These are phyloP conservation scores for Dromius quadrimaculatus DNA, from an alignment of 2,888 invertebrate genomes.

Conservation along the genomic window DNA sequence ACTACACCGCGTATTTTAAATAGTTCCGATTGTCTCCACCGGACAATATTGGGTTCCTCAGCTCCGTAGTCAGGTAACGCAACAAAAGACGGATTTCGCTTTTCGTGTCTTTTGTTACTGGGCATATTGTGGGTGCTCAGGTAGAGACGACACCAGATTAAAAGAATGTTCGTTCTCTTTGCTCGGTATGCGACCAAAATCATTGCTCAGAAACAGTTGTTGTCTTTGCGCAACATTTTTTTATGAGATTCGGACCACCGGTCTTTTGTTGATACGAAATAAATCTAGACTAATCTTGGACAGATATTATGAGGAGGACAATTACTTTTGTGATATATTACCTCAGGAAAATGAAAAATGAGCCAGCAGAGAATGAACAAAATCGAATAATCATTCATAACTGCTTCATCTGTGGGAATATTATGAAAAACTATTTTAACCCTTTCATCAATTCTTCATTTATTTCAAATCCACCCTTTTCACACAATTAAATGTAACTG, in stretches of 20 bases:
- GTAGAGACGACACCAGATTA: constrained; percentile 37
- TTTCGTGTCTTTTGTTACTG: constrained; percentile 22
- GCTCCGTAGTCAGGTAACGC: constrained; percentile 19
- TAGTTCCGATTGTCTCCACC: constrained; percentile 26
- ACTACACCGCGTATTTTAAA: constrained; percentile 22
- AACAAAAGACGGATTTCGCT: constrained; percentile 24
- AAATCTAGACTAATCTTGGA: constrained; percentile 30
- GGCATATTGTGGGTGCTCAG: constrained; percentile 34
- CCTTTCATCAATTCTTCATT: constrained; percentile 26
- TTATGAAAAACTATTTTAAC: constrained; percentile 23
- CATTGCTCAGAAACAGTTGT: constrained; percentile 29
- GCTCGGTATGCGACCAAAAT: constrained; percentile 14
- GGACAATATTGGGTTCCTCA: constrained; percentile 29
- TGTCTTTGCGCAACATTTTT: constrained; percentile 25
- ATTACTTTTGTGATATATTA: constrained; percentile 27
- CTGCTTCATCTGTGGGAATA: background rate
- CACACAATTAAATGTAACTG: constrained; percentile 8
- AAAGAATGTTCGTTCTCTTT: constrained; percentile 28
- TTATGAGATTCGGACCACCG: constrained; percentile 22
- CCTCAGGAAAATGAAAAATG: background rate
- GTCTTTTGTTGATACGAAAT: constrained; percentile 26
- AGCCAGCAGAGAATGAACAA: too few species aligned
- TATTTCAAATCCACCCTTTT: constrained; percentile 44
- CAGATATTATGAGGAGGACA: constrained; percentile 15
- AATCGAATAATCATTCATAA: background rate